Evolutionary conservation across 1,140 invertebrate species (phyloP), one percentile per base, ranked within the genome.

Genomic region (Pteromalus puparum): DNA sequence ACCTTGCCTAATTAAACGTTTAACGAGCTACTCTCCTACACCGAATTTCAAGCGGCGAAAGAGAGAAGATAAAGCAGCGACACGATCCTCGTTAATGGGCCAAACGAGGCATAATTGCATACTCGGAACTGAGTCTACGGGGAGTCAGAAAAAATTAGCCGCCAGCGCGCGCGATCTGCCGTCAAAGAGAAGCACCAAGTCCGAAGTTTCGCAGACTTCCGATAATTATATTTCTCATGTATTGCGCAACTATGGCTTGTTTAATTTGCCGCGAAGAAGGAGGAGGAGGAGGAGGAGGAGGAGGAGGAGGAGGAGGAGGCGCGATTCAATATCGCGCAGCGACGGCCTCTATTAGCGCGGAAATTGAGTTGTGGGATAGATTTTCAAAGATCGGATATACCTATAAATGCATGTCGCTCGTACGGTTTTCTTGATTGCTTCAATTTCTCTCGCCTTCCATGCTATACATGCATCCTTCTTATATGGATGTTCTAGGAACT

Each of bases 141-240:
- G 21, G 53, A 61, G 15, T 61, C 53, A n/a, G 18, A 61, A 61
- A 61, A 61, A 61, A 61, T 61, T 61, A 61, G 15, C 18, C 7
- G 21, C 38, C 38, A 1, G 1, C 38, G 38, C 38, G 38, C 9
- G 38, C 6, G 38, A n/a, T n/a, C 38, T 9, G 53, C 18, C 53
- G 18, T 61, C 53, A n/a, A 18, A 21, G 53, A 61, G 21, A 61
- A 42, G 38, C 4, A 61, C 4, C 4, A 61, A 61, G 21, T 61
- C 53, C 18, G 53, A 61, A 61, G 53, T 61, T 61, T 61, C 53
- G 21, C 53, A 61, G 53, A 61, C 53, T 61, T 61, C 53, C 53
- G 53, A 61, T 61, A 61, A 61, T 61, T 61, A 61, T 61, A n/a
- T 61, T 61, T 61, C 53, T 61, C 53, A 21, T 61, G 53, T 61